Evolutionary conservation across 2,113 vertebrate species (phyloP).

Genomic region (pig (Sus scrofa)): T2T-Sscrofa CM000826.6:81524501-81525000

Average conservation of each 20-base stretch:
- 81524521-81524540: not conserved
- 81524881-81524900: not conserved
- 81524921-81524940: not conserved
- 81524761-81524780: not conserved
- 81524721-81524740: not conserved
- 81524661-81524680: not conserved
- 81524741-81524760: not conserved
- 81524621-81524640: not conserved
- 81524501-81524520: not conserved
- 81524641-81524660: not conserved
- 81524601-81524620: not conserved
- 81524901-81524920: not conserved
- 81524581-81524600: slow-evolving; percentile 7
- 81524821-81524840: not conserved
- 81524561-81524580: not conserved
- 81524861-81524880: not conserved
- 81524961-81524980: not conserved
- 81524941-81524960: not conserved
- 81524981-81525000: not conserved
- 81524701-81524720: not conserved
- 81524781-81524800: slow-evolving; percentile 48
- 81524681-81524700: not conserved
- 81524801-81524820: not conserved
- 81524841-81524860: not conserved
- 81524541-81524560: not conserved